These are phyloP conservation scores for Brevipalpus yothersi DNA, from an alignment of 1,140 invertebrate species.

Conservation along the genomic window DNA sequence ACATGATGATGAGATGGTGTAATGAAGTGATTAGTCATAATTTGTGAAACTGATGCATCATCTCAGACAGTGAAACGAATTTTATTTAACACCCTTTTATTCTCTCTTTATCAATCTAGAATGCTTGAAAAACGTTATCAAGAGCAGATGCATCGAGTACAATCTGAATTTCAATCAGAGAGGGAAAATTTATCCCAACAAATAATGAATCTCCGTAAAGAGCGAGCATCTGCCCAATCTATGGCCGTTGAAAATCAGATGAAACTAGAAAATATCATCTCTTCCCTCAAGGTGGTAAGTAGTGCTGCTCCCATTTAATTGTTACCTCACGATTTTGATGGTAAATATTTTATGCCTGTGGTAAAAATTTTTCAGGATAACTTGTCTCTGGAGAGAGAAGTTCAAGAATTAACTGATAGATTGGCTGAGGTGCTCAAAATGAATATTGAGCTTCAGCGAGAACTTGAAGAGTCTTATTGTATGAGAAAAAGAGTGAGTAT, in stretches of 20 bases:
- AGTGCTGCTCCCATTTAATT: neutral
- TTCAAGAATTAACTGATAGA: conserved; percentile 31
- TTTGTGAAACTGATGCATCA: neutral
- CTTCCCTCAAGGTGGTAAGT: neutral
- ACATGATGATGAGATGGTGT: neutral
- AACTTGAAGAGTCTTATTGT: conserved; percentile 24
- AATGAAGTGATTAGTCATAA: neutral
- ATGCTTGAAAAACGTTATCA: conserved; percentile 44
- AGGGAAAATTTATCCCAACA: conserved; percentile 34
- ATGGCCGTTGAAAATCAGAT: neutral
- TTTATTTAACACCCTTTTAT: neutral
- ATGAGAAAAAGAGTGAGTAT: conserved; percentile 26
- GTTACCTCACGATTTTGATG: neutral
- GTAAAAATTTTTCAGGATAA: conserved; percentile 24
- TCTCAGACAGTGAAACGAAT: neutral
- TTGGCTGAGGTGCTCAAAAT: conserved; percentile 21
- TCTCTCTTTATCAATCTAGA: conserved; percentile 11
- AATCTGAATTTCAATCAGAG: conserved; percentile 35
- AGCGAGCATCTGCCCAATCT: conserved; percentile 19
- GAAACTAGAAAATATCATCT: neutral
- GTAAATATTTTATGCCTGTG: neutral
- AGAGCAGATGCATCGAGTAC: conserved; percentile 40
- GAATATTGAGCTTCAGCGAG: conserved; percentile 21
- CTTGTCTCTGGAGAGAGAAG: conserved; percentile 34
- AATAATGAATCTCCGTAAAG: conserved; percentile 6